Conservation (phyloP, 2,888 invertebrate genomes). For the Mesorhabditis sp. region DNA sequence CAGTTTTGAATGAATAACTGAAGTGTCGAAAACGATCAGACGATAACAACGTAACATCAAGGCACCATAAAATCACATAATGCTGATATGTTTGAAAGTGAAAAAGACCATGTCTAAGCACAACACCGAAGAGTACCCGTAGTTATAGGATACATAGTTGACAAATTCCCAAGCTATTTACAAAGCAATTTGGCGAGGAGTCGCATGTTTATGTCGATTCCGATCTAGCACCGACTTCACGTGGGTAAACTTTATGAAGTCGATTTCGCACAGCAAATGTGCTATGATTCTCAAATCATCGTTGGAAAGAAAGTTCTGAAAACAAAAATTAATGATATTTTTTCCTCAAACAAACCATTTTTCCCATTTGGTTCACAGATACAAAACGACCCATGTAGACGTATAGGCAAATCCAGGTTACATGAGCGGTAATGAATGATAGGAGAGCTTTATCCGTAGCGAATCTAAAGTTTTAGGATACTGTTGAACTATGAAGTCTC, state of each 20-base stretch:
- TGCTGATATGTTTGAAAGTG: too few relatives aligned
- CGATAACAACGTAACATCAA: too few relatives aligned
- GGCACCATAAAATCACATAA: too few relatives aligned
- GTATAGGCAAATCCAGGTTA: slow-evolving; percentile 12
- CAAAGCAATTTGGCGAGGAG: too few relatives aligned
- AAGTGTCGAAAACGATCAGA: too few relatives aligned
- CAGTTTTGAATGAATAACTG: too few relatives aligned
- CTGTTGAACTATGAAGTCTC: slow-evolving; percentile 9
- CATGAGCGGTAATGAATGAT: slow-evolving; percentile 9
- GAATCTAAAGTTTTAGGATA: slow-evolving; percentile 10
- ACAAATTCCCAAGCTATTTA: too few relatives aligned
- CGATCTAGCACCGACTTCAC: neutral
- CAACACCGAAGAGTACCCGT: too few relatives aligned
- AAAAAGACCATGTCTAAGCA: too few relatives aligned
- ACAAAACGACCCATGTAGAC: slow-evolving; percentile 13
- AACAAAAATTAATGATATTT: neutral
- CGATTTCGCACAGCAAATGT: slow-evolving; percentile 1
- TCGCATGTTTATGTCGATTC: neutral
- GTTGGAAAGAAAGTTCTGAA: neutral
- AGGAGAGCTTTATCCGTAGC: slow-evolving; percentile 13
- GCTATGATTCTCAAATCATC: neutral
- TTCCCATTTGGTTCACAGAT: slow-evolving; percentile 1
- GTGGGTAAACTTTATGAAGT: neutral
- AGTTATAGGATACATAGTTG: too few relatives aligned
- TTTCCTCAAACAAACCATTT: neutral